Evolutionary conservation across 2,797 vertebrate genomes (phyloP).

Genomic region (Acanthiza pusilla): DNA sequence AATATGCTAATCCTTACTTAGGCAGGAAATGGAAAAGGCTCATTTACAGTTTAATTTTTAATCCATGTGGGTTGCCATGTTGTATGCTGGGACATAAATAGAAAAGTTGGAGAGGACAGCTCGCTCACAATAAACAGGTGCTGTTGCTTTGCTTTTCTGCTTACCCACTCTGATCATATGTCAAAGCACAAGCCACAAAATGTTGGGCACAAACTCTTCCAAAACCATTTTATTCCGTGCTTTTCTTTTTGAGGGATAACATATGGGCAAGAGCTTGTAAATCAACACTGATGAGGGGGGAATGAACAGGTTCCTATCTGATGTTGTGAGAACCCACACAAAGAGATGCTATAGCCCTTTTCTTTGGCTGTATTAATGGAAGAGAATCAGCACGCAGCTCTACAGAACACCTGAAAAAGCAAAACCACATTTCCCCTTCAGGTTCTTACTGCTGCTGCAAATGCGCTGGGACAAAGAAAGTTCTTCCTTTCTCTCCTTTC

Average conservation of each 20-base stretch:
- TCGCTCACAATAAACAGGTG: conserved; percentile 24
- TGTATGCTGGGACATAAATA: conserved; percentile 48
- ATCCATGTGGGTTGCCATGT: conserved; percentile 57
- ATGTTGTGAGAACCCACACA: accelerated
- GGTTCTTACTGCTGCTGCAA: neutral
- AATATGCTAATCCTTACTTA: conserved; percentile 61
- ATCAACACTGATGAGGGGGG: conserved; percentile 9
- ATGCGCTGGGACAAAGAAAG: neutral
- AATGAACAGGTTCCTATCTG: neutral
- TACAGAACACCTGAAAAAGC: neutral
- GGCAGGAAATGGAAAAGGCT: conserved; percentile 36
- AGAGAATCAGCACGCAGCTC: neutral
- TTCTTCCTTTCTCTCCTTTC: neutral
- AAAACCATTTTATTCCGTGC: neutral
- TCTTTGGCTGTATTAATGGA: neutral
- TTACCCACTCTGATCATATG: conserved; percentile 25
- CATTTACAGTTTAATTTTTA: conserved; percentile 68
- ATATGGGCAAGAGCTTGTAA: conserved; percentile 2
- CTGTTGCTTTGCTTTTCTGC: conserved; percentile 2
- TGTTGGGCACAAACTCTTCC: neutral
- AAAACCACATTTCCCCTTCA: neutral
- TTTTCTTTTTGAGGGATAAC: conserved; percentile 21
- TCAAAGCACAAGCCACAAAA: neutral
- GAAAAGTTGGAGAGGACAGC: conserved; percentile 35
- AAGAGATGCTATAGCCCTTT: neutral